Percentiles rank a stretch among this genome's conserved stretches.
Evolutionary conservation across 64 coral and sea anemone genomes (phyloP).

Genomic region (Exaiptasia diaphana): DNA sequence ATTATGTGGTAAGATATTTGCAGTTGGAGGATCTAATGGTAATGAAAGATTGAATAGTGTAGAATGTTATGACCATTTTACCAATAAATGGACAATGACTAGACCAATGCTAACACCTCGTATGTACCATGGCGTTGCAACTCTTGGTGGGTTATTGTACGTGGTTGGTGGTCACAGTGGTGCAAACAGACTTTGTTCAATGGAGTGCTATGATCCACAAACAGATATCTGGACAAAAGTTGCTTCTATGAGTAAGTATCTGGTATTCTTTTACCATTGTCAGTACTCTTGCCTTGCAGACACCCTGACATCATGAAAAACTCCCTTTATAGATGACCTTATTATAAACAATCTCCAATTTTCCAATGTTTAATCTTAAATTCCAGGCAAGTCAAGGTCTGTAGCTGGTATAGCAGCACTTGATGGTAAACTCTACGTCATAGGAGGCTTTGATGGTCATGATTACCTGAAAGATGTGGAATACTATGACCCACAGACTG

Average conservation of each 20-base stretch:
- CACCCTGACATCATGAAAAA: too few species aligned
- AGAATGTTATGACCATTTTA: conserved; percentile 83
- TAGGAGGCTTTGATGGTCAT: conserved; percentile 92
- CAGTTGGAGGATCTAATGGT: conserved; percentile 72
- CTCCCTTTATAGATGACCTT: too few species aligned
- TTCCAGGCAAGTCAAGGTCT: conserved; percentile 82
- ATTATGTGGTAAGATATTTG: conserved; percentile 81
- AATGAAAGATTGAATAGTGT: conserved; percentile 63
- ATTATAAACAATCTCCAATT: too few species aligned
- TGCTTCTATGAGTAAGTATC: conserved; percentile 70
- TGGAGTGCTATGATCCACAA: conserved; percentile 92
- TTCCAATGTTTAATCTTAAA: not conserved
- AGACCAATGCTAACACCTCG: conserved; percentile 70
- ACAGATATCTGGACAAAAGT: conserved; percentile 80
- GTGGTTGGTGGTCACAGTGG: conserved; percentile 91
- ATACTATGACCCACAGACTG: conserved; percentile 75
- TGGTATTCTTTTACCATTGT: not conserved
- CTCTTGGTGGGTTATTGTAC: conserved; percentile 85
- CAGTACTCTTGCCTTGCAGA: too few species aligned
- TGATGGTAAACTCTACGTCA: conserved; percentile 63
- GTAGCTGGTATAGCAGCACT: conserved; percentile 82
- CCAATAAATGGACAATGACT: conserved; percentile 57
- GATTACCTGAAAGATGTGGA: conserved; percentile 78
- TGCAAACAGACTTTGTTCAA: conserved; percentile 56
- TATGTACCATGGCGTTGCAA: conserved; percentile 81